Evolutionary conservation across 1,140 invertebrate species (phyloP), one percentile per base, ranked within the genome.

Genomic region (Prorops nasuta): DNA sequence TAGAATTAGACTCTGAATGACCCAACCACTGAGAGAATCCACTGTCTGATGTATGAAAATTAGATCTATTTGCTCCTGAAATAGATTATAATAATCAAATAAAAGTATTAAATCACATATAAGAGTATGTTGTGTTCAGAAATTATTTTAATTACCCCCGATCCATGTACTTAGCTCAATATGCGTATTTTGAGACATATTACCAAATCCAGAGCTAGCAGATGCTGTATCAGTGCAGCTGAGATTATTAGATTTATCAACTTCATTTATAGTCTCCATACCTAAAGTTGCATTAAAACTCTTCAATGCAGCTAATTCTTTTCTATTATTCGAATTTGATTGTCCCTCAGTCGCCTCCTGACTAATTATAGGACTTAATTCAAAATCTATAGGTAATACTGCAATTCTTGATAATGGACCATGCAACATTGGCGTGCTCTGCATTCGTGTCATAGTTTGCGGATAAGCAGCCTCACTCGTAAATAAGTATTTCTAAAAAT

Each of bases 101-200:
- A 21, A 35, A 34, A 12, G 44, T 32, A 48, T 20, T 16, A 18
- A 40, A 3, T 9, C 10, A 15, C 12, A 43, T 19, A 21, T 39
- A 32, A 31, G 15, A 8, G 14, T 17, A 28, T 35, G 40, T 52
- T 42, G 28, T 8, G 12, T 39, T 45, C 22, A 51, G 21, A n/a
- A n/a, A 40, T 53, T 17, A 20, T 49, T 22, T 36, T 43, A 51
- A 10, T 45, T 60, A 74, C 74, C 75, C 63, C 76, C 76, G 40
- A 78, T 69, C 76, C 76, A 78, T 38, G 73, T 77, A 46, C 76
- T 78, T n/a, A 76, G 56, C 57, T 77, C 67, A 44, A 76, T 63
- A 9, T 57, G 54, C 22, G 57, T 69, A 40, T 34, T 60, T 42
- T 69, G 61, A 21, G 61, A 22, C 22, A 47, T 34, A 44, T 63